phyloP scores from a whole-genome alignment of 2,797 vertebrate species.

The Smutsia temminckii region DNA sequence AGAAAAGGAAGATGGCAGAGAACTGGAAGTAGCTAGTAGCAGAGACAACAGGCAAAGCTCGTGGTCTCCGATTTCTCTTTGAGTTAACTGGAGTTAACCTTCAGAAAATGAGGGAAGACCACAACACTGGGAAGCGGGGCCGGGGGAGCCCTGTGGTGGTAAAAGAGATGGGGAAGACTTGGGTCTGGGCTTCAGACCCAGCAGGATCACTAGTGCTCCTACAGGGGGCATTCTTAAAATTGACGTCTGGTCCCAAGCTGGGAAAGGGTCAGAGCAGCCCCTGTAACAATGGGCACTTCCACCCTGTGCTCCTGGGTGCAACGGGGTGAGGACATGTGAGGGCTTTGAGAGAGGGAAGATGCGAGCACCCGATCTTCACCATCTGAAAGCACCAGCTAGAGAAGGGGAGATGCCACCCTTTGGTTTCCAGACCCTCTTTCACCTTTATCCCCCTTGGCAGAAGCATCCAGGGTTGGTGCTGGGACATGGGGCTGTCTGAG shows the following conservation, averaged over 20 bases:
- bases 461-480: background rate
- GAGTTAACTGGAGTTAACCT: background rate
- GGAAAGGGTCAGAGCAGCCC: background rate
- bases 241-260: background rate
- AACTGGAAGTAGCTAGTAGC: background rate
- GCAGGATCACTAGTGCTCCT: background rate
- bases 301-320: background rate
- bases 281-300: background rate
- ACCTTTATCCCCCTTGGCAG: background rate
- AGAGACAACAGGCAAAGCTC: background rate
- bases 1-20: background rate
- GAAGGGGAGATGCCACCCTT: background rate
- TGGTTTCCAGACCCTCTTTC: background rate
- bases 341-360: background rate
- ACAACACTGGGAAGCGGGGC: background rate
- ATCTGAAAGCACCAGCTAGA: background rate
- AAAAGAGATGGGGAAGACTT: background rate
- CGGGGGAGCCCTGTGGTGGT: background rate
- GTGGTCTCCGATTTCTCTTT: background rate
- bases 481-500: background rate
- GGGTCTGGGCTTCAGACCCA: background rate
- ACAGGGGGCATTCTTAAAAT: background rate
- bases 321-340: background rate
- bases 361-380: background rate
- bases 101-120: background rate